These are phyloP conservation scores for Caenorhabditis brenneri DNA, from an alignment of 1,140 invertebrate genomes.

Conservation along the genomic window DNA sequence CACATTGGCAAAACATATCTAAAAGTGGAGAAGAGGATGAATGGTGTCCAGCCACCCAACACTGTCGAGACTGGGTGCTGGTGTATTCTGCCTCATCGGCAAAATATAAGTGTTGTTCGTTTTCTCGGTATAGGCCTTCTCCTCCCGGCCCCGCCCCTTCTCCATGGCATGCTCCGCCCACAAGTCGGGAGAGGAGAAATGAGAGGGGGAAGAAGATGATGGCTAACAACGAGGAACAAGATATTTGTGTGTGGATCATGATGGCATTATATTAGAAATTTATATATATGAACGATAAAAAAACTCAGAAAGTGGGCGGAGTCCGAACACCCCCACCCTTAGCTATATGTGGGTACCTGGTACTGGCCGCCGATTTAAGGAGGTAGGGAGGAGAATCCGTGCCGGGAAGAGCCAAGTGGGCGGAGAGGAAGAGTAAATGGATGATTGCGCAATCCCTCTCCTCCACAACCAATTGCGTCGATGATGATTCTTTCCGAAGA, in stretches of 20 bases:
- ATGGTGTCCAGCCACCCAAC: not conserved
- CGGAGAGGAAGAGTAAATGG: not conserved
- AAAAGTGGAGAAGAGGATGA: not conserved
- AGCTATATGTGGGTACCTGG: constrained; percentile 21
- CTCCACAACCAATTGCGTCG: not conserved
- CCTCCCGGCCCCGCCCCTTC: constrained; percentile 26
- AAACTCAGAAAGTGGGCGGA: not conserved
- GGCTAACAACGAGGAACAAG: not conserved
- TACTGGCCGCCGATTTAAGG: too few species aligned
- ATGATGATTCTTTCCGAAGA: not conserved
- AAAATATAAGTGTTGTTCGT: constrained; percentile 26
- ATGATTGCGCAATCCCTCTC: not conserved
- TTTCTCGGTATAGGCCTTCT: not conserved
- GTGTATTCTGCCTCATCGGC: constrained; percentile 13
- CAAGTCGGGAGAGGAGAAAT: not conserved
- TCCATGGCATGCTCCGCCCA: constrained; percentile 26
- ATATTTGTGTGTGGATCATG: not conserved
- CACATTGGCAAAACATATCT: not conserved
- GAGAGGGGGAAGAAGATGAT: not conserved
- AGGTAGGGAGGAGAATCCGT: not conserved
- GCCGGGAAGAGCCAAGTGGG: not conserved
- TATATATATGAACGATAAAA: not conserved
- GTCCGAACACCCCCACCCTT: not conserved
- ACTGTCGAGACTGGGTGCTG: not conserved
- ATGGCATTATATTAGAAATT: too few species aligned